phyloP scores from a whole-genome alignment of 1,140 invertebrate genomes.

The Bradysia coprophila region DNA sequence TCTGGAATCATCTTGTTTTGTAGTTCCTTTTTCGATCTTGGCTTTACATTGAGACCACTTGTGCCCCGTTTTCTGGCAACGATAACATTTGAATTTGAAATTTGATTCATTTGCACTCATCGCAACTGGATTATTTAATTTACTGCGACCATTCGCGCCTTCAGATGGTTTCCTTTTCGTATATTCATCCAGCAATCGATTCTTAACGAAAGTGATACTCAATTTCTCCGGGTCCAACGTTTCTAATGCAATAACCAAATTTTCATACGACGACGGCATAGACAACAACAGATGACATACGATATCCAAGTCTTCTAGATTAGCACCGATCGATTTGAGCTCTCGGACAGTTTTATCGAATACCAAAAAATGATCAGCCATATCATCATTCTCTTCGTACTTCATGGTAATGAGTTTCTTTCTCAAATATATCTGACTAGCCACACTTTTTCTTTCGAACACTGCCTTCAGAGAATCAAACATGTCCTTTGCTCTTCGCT shows the following conservation, averaged over 20 bases:
- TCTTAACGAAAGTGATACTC: too few relatives aligned
- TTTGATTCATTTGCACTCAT: too few relatives aligned
- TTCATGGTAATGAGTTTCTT: constrained; percentile 4
- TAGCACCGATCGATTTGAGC: constrained; percentile 6
- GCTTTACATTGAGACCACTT: too few relatives aligned
- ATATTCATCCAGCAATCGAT: too few relatives aligned
- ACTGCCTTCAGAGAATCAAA: neutral
- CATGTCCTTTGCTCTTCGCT: constrained; percentile 2
- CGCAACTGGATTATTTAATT: too few relatives aligned
- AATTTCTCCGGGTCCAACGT: constrained; percentile 3
- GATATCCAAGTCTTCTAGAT: constrained; percentile 6
- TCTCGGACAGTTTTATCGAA: constrained; percentile 9
- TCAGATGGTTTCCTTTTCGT: too few relatives aligned
- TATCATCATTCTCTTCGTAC: neutral
- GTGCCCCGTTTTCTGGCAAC: constrained; percentile 1
- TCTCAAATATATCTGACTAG: constrained; percentile 3
- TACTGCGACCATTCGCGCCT: too few relatives aligned
- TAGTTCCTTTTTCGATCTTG: too few relatives aligned
- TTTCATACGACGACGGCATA: constrained; percentile 6
- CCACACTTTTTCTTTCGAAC: constrained; percentile 5
- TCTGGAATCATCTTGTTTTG: neutral
- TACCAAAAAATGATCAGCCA: constrained; percentile 6
- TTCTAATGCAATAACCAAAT: constrained; percentile 3
- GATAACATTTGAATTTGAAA: constrained; percentile 4
- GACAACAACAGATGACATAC: constrained; percentile 8